These are phyloP conservation scores for Noturus placidus DNA, from an alignment of 2,113 vertebrate species.

Conservation along the genomic window DNA sequence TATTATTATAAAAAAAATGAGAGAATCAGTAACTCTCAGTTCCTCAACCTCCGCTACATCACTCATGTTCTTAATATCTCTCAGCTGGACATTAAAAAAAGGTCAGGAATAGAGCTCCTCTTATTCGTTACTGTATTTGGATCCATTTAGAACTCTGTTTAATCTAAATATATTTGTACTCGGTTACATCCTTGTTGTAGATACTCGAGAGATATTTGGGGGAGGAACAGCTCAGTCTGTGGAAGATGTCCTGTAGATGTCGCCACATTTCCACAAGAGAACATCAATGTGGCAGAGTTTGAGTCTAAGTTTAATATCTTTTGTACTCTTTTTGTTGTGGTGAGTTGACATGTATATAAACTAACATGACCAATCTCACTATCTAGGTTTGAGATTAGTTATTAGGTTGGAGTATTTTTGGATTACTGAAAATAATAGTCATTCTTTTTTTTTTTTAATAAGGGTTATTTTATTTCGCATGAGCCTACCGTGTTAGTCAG, in stretches of 20 bases:
- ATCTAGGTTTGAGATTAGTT: neutral
- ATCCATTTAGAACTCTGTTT: neutral
- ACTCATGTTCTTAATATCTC: neutral
- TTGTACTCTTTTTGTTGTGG: neutral
- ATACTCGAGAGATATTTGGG: too few relatives aligned
- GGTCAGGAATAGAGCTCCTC: too few relatives aligned
- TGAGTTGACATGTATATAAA: neutral
- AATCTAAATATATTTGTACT: neutral
- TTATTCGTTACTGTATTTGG: neutral
- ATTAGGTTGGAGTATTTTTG: neutral
- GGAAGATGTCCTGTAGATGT: conserved; percentile 40
- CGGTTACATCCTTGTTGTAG: neutral
- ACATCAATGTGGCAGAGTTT: neutral
- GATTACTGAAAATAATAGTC: neutral
- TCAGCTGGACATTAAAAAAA: neutral
- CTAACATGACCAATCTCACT: neutral
- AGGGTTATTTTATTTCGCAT: neutral
- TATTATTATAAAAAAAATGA: too few relatives aligned
- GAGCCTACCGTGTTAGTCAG: neutral
- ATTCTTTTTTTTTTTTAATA: neutral
- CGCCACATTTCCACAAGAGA: conserved; percentile 2
- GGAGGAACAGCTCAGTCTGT: neutral
- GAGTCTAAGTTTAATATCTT: neutral
- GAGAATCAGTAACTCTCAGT: too few relatives aligned
- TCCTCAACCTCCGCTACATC: neutral